A percentile compares a stretch with the other conserved stretches of the same genome.
Evolutionary conservation across 2,797 vertebrate genomes (phyloP).

Genomic region (Scleropages formosus): DNA sequence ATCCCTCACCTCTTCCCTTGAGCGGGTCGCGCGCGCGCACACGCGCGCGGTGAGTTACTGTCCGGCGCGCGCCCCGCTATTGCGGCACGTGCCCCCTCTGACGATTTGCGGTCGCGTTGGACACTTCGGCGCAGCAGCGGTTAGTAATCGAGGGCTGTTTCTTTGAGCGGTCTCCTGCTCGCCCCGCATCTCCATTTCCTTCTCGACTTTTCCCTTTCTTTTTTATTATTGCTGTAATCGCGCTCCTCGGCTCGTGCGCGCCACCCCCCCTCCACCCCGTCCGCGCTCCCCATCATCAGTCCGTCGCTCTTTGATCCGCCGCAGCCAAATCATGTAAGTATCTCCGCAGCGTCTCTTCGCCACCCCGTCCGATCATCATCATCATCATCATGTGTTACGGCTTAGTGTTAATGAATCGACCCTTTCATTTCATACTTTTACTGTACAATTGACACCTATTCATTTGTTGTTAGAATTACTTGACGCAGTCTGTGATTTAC

Average conservation of each 20-base stretch:
- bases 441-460: no score
- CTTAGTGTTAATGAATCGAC: not conserved
- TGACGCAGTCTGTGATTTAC: no score
- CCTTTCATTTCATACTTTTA: conserved; percentile 5
- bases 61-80: conserved; percentile 43
- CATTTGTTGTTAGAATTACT: no score
- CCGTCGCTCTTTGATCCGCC: no score
- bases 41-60: conserved; percentile 44
- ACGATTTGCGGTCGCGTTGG: conserved; percentile 47
- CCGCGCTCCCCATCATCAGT: not conserved
- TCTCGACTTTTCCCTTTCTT: conserved; percentile 41
- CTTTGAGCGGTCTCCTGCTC: conserved; percentile 9
- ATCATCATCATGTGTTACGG: not conserved
- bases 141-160: not conserved
- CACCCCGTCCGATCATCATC: not conserved
- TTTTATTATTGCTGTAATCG: conserved; percentile 2
- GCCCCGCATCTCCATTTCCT: conserved; percentile 36
- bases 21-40: no score
- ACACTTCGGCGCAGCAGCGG: conserved; percentile 33
- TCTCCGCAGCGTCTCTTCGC: conserved; percentile 40
- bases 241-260: conserved; percentile 47
- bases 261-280: conserved; percentile 42
- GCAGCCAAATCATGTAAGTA: conserved; percentile 81
- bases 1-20: no score
- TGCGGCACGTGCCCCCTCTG: conserved; percentile 56